Evolutionary conservation across 2,113 vertebrate genomes (phyloP), one percentile per base, ranked within the genome.

Genomic region (Megalops atlanticus): DNA sequence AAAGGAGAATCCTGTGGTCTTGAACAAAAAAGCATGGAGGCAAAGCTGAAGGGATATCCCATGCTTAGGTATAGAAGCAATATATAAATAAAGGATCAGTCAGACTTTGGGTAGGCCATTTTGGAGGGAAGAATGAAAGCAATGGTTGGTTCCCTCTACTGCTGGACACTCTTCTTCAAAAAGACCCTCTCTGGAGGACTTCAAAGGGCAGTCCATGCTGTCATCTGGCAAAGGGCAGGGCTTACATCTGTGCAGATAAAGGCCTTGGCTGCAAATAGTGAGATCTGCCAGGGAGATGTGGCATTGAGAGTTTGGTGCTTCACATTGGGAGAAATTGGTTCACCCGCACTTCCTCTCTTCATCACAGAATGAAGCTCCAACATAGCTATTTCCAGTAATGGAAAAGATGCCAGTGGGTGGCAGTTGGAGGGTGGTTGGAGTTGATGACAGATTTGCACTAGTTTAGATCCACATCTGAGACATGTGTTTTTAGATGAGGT

Each of bases 241-340:
- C 89, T 91, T 93, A 91, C 90, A 92, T 91, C 91, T 92, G 84
- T 85, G 86, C 78, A 80, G 77, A 85, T 85, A 76, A 82, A 80
- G 68, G 73, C 58, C 47, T 39, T 5, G 21, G 81, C 58, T 76
- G 74, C 58, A 89, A 90, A 91, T 92, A 90, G 89, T 91, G 86
- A 92, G 88, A 87, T 58, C 49, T 89, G 91, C 89, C 88, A 87
- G 82, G 49, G 81, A 87, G 87, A 89, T 88, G 90, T 45, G 35
- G 47, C 36, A 69, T 72, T 82, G 68, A 78, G 64, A 78, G 69
- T 71, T 71, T 68, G 47, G 47, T 49, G 47, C 47, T 49, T 16
- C 31, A 31, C 40, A 47, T 36, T n/a, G 47, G 47, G 47, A 16
- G 47, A 12, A 12, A 49, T 7, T 49, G 47, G 47, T 49, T 16